Percentiles rank a stretch among this genome's conserved stretches.
phyloP scores from a whole-genome alignment of 64 coral and sea anemone genomes.

The Pocillopora damicornis region DNA sequence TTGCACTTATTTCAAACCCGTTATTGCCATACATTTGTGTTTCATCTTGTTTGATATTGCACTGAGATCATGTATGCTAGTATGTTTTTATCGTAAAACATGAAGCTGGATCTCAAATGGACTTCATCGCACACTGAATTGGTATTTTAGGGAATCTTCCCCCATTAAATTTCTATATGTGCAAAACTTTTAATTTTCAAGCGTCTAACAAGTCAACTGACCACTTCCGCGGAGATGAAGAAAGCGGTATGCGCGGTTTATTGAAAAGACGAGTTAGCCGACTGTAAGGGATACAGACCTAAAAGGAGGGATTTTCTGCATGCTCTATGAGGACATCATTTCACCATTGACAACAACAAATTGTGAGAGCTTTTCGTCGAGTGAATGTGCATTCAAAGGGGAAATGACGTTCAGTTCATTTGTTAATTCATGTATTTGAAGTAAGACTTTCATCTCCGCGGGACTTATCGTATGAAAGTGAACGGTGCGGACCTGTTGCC shows the following conservation, averaged over 20 bases:
- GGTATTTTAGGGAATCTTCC: no score
- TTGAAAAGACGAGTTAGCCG: background rate
- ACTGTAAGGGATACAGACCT: background rate
- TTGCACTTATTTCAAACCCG: no score
- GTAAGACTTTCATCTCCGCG: background rate
- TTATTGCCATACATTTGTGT: no score
- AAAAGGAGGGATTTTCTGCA: background rate
- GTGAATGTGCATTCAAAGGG: background rate
- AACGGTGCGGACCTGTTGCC: background rate
- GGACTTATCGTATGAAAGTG: background rate
- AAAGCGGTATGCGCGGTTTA: background rate
- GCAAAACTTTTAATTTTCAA: no score
- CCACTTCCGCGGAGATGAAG: background rate
- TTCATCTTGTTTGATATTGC: no score
- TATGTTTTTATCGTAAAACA: no score
- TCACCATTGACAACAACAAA: slow-evolving; percentile 29
- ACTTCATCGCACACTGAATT: no score
- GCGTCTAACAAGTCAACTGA: no score
- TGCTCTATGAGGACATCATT: background rate
- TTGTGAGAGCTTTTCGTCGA: background rate
- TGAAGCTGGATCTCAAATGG: no score
- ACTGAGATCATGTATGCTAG: no score
- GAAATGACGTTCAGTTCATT: background rate
- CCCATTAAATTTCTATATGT: no score
- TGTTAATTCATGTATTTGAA: background rate